phyloP scores from a whole-genome alignment of 2,113 vertebrate species.

The Thalassarche chlororhynchos region DNA sequence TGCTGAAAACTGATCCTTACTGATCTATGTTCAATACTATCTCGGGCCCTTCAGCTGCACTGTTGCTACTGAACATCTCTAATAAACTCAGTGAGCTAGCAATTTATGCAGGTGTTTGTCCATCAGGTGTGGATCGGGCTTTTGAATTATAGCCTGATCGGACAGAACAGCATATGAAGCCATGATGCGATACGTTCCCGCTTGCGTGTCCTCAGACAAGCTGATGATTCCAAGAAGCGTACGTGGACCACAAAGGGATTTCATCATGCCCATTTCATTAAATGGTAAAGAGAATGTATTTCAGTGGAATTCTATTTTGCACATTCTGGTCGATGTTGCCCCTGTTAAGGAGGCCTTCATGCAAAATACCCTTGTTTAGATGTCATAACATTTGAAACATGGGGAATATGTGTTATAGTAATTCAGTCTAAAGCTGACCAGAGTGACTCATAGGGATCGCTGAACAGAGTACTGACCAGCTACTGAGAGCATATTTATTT shows the following conservation, averaged over 20 bases:
- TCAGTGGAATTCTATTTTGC: neutral
- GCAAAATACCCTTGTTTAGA: neutral
- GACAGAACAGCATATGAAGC: neutral
- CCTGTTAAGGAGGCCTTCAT: neutral
- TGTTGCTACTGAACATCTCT: neutral
- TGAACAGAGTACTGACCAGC: neutral
- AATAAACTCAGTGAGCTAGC: neutral
- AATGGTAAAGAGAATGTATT: neutral
- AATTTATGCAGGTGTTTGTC: neutral
- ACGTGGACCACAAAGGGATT: neutral
- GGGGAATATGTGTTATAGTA: neutral
- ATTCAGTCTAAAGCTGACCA: neutral
- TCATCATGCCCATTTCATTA: neutral
- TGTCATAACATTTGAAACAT: neutral
- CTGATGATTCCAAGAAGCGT: neutral
- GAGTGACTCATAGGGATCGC: neutral
- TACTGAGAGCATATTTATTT: neutral
- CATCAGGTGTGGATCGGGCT: neutral
- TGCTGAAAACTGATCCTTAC: neutral
- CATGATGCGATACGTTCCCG: rapidly evolving
- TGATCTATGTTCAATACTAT: neutral
- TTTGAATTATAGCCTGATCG: neutral
- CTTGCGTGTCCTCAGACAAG: neutral
- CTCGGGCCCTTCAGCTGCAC: neutral
- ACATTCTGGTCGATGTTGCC: neutral